Base-by-base conservation (phyloP, 2,113 vertebrate genomes). In the Hippocampus guttulatus region DNA sequence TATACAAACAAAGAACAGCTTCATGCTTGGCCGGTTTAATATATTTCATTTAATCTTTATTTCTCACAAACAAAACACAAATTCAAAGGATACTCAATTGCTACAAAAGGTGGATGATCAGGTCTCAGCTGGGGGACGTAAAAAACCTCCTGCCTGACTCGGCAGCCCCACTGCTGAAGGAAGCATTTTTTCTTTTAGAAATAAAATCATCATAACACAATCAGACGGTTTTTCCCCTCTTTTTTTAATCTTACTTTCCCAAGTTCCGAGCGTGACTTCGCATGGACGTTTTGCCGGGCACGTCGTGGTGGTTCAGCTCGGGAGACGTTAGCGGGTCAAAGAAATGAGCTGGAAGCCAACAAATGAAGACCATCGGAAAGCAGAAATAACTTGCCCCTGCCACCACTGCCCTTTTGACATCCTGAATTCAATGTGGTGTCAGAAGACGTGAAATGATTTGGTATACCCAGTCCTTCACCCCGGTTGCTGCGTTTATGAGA, bases 281-380 rank as follows among this genome's bases (percentile, higher is more conserved):
- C 27, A 27, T 1, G 5, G 49, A 2, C 49, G 49, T 86, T 21
- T 70, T 67, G 0, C 49, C 74, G 3, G 83, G 58, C 57, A 71
- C 86, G 73, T 88, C 81, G 64, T 75, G 72, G 62, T 77, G 79
- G 33, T 71, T 91, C 33, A 87, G 27, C 78, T 95, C 94, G 0
- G 82, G 89, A 60, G 94, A 93, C 0, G 86, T 71, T 12, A 92
- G 0, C 0, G 94, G 92, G n/a, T 60, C 60, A 65, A 94, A 93
- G 27, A 93, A 70, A 0, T 33, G 64, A 62, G 84, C 93, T 92
- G 71, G 15, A 61, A 16, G 8, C 20, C 41, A 71, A 20, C 41
- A 14, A 45, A 20, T 2, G 14, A 62, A 55, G 6, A 55, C 8
- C 2, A 8, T 20, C n/a, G 8, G 40, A 45, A 51, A 20, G 23